Evolutionary conservation across 2,113 vertebrate species (phyloP).

Genomic region (Pteropus alecto): DNA sequence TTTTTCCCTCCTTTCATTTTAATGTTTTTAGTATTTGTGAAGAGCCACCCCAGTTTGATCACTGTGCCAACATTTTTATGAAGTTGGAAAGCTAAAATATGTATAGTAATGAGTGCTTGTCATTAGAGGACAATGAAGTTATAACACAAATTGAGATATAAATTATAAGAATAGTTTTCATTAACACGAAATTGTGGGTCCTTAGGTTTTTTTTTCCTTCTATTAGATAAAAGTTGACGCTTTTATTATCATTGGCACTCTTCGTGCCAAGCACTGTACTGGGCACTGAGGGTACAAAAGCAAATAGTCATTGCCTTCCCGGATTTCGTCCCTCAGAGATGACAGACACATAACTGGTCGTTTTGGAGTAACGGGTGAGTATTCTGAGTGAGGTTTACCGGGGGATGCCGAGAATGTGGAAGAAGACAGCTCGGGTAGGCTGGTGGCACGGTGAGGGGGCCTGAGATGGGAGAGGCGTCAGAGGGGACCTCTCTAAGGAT

Average conservation of each 20-base stretch:
- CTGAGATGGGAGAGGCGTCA: not conserved
- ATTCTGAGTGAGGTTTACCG: not conserved
- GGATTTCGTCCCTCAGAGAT: not conserved
- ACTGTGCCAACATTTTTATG: not conserved
- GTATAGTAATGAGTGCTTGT: not conserved
- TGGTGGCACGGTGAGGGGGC: not conserved
- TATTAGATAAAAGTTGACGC: not conserved
- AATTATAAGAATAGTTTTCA: not conserved
- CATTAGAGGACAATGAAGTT: not conserved
- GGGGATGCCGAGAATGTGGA: not conserved
- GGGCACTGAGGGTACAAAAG: not conserved
- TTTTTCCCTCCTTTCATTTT: not conserved
- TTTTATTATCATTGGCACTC: not conserved
- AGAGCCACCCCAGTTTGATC: not conserved
- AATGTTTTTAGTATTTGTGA: constrained; percentile 1
- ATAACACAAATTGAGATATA: not conserved
- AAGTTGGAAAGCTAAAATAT: not conserved
- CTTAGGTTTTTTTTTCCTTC: not conserved
- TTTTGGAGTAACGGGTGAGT: not conserved
- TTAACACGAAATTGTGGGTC: not conserved
- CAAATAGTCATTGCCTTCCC: not conserved
- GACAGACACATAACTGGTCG: not conserved
- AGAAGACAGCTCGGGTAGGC: fast-evolving
- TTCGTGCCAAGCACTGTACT: not conserved
- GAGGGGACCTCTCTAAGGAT: too few relatives aligned